Conservation (phyloP, 92 coral and sea anemone genomes). For the Palythoa heliodiscus region DNA sequence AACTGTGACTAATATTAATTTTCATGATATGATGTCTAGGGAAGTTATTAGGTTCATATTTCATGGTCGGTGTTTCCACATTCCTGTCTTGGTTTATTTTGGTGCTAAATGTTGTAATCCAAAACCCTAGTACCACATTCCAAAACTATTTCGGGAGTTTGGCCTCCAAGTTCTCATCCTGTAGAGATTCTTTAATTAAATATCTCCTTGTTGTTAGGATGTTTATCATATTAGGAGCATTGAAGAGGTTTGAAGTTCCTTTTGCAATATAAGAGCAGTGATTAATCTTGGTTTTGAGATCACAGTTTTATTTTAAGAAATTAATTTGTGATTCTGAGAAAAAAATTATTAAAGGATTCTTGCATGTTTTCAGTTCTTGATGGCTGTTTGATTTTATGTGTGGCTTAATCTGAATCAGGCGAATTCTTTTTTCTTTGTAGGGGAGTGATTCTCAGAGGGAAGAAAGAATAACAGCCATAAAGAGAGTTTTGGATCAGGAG, state of each 20-base stretch:
- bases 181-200: background rate
- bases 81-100: conserved; percentile 19
- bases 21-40: background rate
- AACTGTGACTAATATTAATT: background rate
- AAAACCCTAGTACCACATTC: conserved; percentile 30
- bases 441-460: conserved; percentile 74
- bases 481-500: conserved; percentile 89
- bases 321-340: background rate
- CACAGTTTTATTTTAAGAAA: background rate
- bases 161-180: conserved; percentile 5
- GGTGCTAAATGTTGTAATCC: conserved; percentile 15
- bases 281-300: background rate
- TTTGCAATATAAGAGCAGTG: background rate
- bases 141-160: conserved; percentile 33
- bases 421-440: conserved; percentile 19
- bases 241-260: conserved; percentile 13
- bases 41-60: background rate
- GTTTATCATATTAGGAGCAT: background rate
- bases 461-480: conserved; percentile 75
- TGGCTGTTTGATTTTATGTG: background rate
- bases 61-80: background rate
- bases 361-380: background rate
- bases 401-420: background rate
- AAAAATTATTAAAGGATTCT: background rate
- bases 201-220: background rate